These are phyloP conservation scores for Anser cygnoides DNA, from an alignment of 2,113 vertebrate genomes.

Conservation along the genomic window DNA sequence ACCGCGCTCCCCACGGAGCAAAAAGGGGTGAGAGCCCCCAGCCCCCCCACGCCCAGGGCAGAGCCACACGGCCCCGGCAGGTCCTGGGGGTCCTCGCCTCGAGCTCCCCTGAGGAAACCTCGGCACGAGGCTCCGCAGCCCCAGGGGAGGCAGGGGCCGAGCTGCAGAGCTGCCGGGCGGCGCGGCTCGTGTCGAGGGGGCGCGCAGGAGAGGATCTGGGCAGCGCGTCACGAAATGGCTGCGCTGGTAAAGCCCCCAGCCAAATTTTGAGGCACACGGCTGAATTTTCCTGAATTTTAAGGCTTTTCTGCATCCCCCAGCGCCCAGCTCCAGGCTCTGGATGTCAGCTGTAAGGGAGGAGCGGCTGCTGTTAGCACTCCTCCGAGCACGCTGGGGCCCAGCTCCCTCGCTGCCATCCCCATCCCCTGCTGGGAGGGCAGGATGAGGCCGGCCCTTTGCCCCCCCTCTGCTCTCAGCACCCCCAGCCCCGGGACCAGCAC, in stretches of 20 bases:
- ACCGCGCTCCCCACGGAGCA: neutral
- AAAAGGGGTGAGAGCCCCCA: fast-evolving
- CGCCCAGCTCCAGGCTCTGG: neutral
- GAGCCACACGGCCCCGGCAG: too few species aligned
- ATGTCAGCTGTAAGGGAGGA: neutral
- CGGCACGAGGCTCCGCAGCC: too few species aligned
- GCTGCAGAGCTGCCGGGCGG: neutral
- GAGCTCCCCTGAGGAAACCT: too few species aligned
- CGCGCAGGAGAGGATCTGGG: neutral
- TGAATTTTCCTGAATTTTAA: neutral
- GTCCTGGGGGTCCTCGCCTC: too few species aligned
- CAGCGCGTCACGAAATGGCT: neutral
- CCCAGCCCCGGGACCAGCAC: neutral
- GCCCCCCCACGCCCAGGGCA: fast-evolving
- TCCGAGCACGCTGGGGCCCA: neutral
- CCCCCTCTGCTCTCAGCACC: neutral
- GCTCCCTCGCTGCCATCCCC: neutral
- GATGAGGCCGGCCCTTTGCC: fast-evolving
- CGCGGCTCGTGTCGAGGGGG: neutral
- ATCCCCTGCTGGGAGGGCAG: slow-evolving; percentile 7
- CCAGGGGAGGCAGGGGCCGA: neutral
- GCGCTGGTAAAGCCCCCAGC: neutral
- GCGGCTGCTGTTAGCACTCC: neutral
- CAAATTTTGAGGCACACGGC: neutral
- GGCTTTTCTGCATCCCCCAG: neutral